Base-by-base conservation (phyloP, 2,888 invertebrate genomes). In the Plebejus anna region DNA sequence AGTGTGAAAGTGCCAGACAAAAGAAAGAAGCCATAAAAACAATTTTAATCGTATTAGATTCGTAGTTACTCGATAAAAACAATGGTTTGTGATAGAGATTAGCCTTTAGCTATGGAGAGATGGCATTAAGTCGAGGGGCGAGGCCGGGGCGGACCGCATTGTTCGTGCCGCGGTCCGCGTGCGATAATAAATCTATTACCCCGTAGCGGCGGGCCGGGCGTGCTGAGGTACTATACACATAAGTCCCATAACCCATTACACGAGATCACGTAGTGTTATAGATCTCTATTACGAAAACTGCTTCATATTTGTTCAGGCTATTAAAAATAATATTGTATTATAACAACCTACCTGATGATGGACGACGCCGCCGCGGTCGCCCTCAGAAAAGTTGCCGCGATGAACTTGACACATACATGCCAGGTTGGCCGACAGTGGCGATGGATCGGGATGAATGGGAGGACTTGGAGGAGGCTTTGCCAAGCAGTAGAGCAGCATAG, bases 71-170 rank as follows among this genome's bases (percentile, higher is more conserved):
- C 38, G 9, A 47, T 51, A 75, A 70, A 76, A 32, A 61, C 70
- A 57, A 73, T 71, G 72, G 47, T 55, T 42, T 28, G 55, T 70
- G 28, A 4, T 59, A 76, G 76, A 78, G 80, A 80, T 80, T 80
- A 75, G 80, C 80, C 80, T 80, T 84, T 84, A 84, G 84, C 80
- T 81, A 86, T 83, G 79, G 79, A 80, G 79, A 81, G 82, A 82
- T 81, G 80, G 78, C 79, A 80, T 81, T 81, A 80, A 80, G 79
- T 78, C 78, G 78, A 80, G 81, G 81, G 82, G 81, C 81, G 80
- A 78, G 81, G 83, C 80, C 79, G 79, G 82, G 83, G 83, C 82
- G 83, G 76, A 78, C 79, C 77, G 80, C 82, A 84, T 85, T 85
- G 84, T 85, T 83, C 82, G 80, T 79, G 80, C 77, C 77, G 76